These are phyloP conservation scores for Chloebia gouldiae DNA, from an alignment of 2,113 vertebrate genomes.

Conservation along the genomic window DNA sequence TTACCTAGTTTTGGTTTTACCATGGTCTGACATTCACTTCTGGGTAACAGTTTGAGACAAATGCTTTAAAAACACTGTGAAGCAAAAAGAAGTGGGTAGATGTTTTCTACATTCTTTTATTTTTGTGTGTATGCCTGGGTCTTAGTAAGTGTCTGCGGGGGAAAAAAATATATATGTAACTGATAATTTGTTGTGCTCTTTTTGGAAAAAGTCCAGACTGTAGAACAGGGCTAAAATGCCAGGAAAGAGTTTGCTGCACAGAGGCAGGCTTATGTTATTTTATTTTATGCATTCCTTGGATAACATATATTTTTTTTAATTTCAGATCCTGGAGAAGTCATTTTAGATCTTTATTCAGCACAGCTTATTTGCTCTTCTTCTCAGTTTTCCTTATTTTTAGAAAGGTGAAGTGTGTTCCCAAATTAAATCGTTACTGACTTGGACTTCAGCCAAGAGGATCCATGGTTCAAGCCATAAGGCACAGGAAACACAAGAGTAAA, in stretches of 20 bases:
- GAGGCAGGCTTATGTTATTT: neutral
- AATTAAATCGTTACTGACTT: constrained; percentile 26
- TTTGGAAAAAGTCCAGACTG: constrained; percentile 32
- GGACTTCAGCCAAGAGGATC: constrained; percentile 48
- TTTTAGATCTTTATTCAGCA: constrained; percentile 21
- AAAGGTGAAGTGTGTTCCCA: constrained; percentile 41
- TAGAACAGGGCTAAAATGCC: constrained; percentile 14
- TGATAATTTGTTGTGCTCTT: constrained; percentile 18
- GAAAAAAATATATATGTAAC: neutral
- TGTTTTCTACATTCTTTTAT: constrained; percentile 39
- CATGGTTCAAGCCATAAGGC: neutral
- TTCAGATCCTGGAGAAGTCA: neutral
- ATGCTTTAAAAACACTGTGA: neutral
- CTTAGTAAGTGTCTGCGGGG: neutral
- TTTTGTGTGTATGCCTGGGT: constrained; percentile 9
- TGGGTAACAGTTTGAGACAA: neutral
- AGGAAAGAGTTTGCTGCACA: neutral
- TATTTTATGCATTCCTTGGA: neutral
- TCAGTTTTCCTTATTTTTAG: constrained; percentile 52
- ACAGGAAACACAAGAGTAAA: neutral
- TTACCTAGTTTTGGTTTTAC: neutral
- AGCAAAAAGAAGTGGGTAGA: neutral
- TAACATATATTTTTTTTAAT: neutral
- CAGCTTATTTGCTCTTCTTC: constrained; percentile 11
- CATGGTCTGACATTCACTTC: neutral